Conservation (phyloP, 2,888 invertebrate genomes). For the Thera obeliscata region DNA sequence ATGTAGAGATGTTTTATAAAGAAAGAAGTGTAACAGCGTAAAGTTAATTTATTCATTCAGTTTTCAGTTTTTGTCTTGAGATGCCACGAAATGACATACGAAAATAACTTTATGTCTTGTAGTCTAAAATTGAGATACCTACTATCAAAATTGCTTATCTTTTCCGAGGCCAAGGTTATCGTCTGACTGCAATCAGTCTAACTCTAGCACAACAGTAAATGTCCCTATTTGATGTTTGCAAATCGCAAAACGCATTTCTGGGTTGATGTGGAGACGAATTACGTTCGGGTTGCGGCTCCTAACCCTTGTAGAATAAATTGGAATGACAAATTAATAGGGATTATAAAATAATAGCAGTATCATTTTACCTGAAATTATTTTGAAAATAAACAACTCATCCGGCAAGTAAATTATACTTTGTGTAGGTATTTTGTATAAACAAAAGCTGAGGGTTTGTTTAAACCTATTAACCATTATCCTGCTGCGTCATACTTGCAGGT, state of each 20-base stretch:
- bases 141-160: background rate
- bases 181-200: background rate
- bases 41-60: no score
- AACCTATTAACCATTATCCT: conserved; percentile 10
- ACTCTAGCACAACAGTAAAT: background rate
- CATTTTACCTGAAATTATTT: background rate
- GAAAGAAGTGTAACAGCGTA: no score
- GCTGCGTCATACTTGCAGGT: conserved; percentile 28
- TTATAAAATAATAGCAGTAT: conserved; percentile 14
- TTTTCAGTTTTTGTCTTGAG: no score
- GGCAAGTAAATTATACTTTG: background rate
- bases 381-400: conserved; percentile 3
- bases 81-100: no score
- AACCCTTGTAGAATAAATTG: conserved; percentile 32
- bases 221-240: background rate
- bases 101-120: no score
- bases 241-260: background rate
- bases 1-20: no score
- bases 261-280: background rate
- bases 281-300: conserved; percentile 12
- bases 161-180: background rate
- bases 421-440: background rate
- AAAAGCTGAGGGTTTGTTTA: conserved; percentile 8
- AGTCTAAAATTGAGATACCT: no score
- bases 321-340: conserved; percentile 28